Percentiles rank a stretch among this genome's conserved stretches.
Evolutionary conservation across 2,797 vertebrate species (phyloP).

Genomic region (Gadopsis marmoratus): DNA sequence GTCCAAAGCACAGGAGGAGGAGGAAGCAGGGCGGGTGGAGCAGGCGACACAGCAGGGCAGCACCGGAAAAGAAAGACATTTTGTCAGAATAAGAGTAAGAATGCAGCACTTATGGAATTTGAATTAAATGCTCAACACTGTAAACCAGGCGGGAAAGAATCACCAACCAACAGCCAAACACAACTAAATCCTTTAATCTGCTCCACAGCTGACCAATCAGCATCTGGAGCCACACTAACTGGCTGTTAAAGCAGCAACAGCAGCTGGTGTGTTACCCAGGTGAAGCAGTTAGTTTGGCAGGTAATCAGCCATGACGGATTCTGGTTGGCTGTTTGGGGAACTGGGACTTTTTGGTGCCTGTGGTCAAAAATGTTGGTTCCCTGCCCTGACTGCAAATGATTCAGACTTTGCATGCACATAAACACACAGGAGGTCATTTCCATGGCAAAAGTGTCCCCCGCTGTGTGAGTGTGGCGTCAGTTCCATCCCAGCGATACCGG

Average conservation of each 20-base stretch:
- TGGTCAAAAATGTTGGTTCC: slow-evolving; percentile 8
- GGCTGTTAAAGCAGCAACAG: background rate
- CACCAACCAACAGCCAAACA: background rate
- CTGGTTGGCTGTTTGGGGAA: background rate
- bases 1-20: background rate
- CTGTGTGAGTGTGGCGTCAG: slow-evolving; percentile 26
- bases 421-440: slow-evolving; percentile 26
- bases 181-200: background rate
- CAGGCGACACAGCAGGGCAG: background rate
- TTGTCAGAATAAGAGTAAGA: background rate
- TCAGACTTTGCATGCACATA: slow-evolving; percentile 17
- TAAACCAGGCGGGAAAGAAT: background rate
- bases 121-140: background rate
- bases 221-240: slow-evolving; percentile 4
- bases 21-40: background rate
- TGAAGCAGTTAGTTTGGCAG: slow-evolving; percentile 24
- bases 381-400: slow-evolving; percentile 16
- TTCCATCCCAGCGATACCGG: slow-evolving; percentile 18
- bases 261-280: slow-evolving; percentile 31
- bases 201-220: slow-evolving; percentile 18
- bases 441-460: slow-evolving; percentile 1
- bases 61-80: background rate
- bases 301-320: slow-evolving; percentile 35
- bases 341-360: background rate
- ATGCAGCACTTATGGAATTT: accelerated